A percentile compares a stretch with the other conserved stretches of the same genome.
Conservation (phyloP, 37 sponge, comb jelly and placozoan genomes). For the Trichoplax adhaerens region DNA sequence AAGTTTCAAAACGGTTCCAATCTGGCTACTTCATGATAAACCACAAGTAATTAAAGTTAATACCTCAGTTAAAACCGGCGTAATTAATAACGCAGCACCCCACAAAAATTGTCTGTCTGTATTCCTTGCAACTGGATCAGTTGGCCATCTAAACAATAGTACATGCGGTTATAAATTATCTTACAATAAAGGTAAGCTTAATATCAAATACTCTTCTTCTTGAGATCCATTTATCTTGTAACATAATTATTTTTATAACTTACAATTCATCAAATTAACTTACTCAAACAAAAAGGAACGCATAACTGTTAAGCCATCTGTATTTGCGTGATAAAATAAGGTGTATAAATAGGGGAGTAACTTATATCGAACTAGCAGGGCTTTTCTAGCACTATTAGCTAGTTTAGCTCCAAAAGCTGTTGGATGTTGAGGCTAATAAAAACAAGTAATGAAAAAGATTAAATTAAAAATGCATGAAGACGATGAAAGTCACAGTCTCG, state of each 20-base stretch:
- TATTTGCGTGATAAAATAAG: slow-evolving; percentile 52
- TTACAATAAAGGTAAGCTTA: too few relatives aligned
- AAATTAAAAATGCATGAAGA: too few relatives aligned
- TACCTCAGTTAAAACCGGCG: slow-evolving; percentile 23
- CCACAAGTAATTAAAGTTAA: too few relatives aligned
- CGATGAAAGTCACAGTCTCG: too few relatives aligned
- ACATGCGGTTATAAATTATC: too few relatives aligned
- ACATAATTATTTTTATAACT: too few relatives aligned
- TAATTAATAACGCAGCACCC: slow-evolving; percentile 31
- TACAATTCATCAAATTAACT: not conserved
- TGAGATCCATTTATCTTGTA: too few relatives aligned
- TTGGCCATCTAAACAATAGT: slow-evolving; percentile 15
- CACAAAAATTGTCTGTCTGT: slow-evolving; percentile 52
- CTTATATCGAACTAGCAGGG: slow-evolving; percentile 28
- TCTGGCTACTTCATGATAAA: too few relatives aligned
- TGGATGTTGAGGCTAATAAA: slow-evolving; percentile 44
- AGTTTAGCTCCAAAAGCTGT: slow-evolving; percentile 19
- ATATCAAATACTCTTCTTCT: too few relatives aligned
- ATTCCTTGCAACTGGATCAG: slow-evolving; percentile 21
- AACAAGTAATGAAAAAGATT: too few relatives aligned
- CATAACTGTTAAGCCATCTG: slow-evolving; percentile 38
- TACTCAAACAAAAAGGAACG: slow-evolving; percentile 63
- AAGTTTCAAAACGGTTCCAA: too few relatives aligned
- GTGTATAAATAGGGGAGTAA: slow-evolving; percentile 79
- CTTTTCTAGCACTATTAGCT: slow-evolving; percentile 14